These are phyloP conservation scores for Antheraea pernyi DNA, from an alignment of 1,140 invertebrate genomes.

Conservation along the genomic window DNA sequence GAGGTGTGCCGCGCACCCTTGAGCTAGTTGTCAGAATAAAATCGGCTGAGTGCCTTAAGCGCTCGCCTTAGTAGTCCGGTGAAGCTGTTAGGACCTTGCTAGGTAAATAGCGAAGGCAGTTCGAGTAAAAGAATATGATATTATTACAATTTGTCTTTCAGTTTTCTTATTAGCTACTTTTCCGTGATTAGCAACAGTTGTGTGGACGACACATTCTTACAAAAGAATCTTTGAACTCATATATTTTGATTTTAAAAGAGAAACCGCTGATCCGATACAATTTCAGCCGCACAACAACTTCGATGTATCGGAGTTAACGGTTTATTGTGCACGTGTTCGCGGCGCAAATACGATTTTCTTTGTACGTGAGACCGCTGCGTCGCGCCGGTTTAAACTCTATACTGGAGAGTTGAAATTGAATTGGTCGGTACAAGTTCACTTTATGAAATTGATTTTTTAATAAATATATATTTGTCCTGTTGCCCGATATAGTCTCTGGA, in stretches of 20 bases:
- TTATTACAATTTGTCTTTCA: too few relatives aligned
- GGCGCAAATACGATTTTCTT: slow-evolving; percentile 50
- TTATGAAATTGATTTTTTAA: slow-evolving; percentile 14
- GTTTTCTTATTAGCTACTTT: too few relatives aligned
- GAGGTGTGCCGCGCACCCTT: too few relatives aligned
- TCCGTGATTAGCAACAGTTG: too few relatives aligned
- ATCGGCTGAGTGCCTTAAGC: too few relatives aligned
- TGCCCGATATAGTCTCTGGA: too few relatives aligned
- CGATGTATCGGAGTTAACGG: slow-evolving; percentile 46
- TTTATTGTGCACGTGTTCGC: slow-evolving; percentile 49
- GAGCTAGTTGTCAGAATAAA: too few relatives aligned
- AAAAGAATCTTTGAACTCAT: not conserved
- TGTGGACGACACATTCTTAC: not conserved
- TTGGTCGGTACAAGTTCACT: slow-evolving; percentile 4
- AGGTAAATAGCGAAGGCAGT: too few relatives aligned
- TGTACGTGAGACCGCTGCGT: slow-evolving; percentile 29
- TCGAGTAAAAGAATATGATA: too few relatives aligned
- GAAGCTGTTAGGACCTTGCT: too few relatives aligned
- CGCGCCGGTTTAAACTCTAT: slow-evolving; percentile 9
- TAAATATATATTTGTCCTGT: not conserved
- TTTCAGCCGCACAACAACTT: slow-evolving; percentile 16
- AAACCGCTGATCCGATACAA: slow-evolving; percentile 25
- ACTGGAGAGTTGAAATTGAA: slow-evolving; percentile 5
- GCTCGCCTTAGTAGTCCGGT: too few relatives aligned
- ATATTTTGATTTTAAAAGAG: slow-evolving; percentile 16